phyloP scores from a whole-genome alignment of 2,888 invertebrate genomes.

The Agapostemon virescens region DNA sequence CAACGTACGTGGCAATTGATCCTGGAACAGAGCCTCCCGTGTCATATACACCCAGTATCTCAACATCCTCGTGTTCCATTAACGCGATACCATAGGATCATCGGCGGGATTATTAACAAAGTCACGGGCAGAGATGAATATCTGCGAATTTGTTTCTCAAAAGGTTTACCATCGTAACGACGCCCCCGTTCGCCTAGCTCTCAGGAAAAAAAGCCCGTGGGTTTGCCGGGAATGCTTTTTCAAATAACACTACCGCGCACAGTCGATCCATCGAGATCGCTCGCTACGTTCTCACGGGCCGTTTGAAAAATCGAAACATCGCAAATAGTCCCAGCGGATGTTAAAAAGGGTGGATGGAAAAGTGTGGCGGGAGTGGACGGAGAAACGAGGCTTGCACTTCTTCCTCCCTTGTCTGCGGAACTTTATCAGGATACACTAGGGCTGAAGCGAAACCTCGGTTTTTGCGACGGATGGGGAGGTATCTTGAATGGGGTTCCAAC shows the following conservation, averaged over 20 bases:
- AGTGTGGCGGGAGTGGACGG: not conserved
- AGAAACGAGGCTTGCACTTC: not conserved
- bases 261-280: slow-evolving; percentile 46
- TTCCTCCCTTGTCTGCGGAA: slow-evolving; percentile 38
- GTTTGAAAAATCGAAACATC: slow-evolving; percentile 67
- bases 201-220: slow-evolving; percentile 31
- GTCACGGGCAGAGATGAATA: not conserved
- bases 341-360: not conserved
- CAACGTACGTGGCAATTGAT: not conserved
- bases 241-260: slow-evolving; percentile 39
- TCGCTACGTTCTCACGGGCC: slow-evolving; percentile 37
- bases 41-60: not conserved
- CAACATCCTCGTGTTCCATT: not conserved
- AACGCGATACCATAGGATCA: not conserved
- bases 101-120: not conserved
- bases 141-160: not conserved
- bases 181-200: not conserved
- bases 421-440: slow-evolving; percentile 59
- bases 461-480: slow-evolving; percentile 55
- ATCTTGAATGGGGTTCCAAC: slow-evolving; percentile 63
- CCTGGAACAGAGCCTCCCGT: not conserved
- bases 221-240: slow-evolving; percentile 26
- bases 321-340: slow-evolving; percentile 47
- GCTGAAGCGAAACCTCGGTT: slow-evolving; percentile 61
- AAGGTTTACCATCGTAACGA: no score